Conservation (phyloP, 2,113 vertebrate species). For the Petaurus breviceps region DNA sequence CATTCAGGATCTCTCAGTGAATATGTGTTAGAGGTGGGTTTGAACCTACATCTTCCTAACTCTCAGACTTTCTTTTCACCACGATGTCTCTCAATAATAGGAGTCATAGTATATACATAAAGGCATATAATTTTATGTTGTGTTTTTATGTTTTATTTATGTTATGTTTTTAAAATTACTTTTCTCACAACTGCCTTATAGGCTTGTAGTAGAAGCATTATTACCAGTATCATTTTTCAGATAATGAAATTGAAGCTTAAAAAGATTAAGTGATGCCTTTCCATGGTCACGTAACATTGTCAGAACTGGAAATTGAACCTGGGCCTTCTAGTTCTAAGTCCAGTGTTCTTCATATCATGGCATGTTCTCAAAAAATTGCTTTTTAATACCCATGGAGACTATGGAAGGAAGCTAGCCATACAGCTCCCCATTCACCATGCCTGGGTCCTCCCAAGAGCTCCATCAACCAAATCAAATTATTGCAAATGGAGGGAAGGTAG, state of each 20-base stretch:
- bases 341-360: neutral
- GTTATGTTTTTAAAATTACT: neutral
- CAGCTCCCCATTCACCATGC: neutral
- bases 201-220: neutral
- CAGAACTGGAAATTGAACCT: no score
- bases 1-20: neutral
- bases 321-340: neutral
- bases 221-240: neutral
- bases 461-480: neutral
- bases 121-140: neutral
- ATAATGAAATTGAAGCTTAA: conserved; percentile 1
- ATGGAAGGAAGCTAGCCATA: neutral
- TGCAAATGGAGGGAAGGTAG: neutral
- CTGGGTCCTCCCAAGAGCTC: neutral
- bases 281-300: neutral
- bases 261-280: neutral
- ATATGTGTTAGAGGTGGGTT: neutral
- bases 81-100: neutral
- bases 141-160: no score
- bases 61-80: neutral
- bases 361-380: neutral
- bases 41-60: neutral
- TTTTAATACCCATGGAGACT: neutral
- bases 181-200: neutral
- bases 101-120: neutral